Evolutionary conservation across 2,888 invertebrate species (phyloP).

Genomic region (Nineta flava): DNA sequence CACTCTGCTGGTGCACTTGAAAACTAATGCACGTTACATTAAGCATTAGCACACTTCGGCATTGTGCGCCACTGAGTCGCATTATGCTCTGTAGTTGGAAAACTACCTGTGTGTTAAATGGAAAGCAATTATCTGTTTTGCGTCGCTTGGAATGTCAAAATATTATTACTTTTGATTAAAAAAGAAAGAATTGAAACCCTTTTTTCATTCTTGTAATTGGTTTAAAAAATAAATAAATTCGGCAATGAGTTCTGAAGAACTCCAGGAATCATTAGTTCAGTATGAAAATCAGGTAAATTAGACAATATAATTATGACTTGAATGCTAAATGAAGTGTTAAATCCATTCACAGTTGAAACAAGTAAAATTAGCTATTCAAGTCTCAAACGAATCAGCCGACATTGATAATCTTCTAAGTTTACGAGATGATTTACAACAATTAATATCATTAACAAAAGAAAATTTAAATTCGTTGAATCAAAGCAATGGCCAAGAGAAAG

Average conservation of each 20-base stretch:
- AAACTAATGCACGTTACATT: too few species aligned
- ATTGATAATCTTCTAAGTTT: conserved; percentile 40
- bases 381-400: conserved; percentile 30
- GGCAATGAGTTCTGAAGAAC: conserved; percentile 1
- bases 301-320: background rate
- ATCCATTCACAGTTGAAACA: conserved; percentile 27
- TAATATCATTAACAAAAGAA: conserved; percentile 51
- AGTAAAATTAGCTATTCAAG: conserved; percentile 40
- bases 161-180: too few species aligned
- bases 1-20: too few species aligned
- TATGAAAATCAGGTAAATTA: background rate
- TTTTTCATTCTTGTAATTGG: background rate
- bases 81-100: too few species aligned
- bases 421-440: conserved; percentile 45
- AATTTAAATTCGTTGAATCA: conserved; percentile 24
- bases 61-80: too few species aligned
- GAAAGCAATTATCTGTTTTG: too few species aligned
- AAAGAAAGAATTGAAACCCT: too few species aligned
- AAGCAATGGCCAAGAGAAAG: conserved; percentile 9
- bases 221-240: background rate
- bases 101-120: too few species aligned
- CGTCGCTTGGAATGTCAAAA: too few species aligned
- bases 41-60: too few species aligned
- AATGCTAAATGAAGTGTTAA: conserved; percentile 32
- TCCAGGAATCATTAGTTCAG: background rate